These are phyloP conservation scores for Drosophila repletoides DNA, from an alignment of 1,140 invertebrate species.

Conservation along the genomic window DNA sequence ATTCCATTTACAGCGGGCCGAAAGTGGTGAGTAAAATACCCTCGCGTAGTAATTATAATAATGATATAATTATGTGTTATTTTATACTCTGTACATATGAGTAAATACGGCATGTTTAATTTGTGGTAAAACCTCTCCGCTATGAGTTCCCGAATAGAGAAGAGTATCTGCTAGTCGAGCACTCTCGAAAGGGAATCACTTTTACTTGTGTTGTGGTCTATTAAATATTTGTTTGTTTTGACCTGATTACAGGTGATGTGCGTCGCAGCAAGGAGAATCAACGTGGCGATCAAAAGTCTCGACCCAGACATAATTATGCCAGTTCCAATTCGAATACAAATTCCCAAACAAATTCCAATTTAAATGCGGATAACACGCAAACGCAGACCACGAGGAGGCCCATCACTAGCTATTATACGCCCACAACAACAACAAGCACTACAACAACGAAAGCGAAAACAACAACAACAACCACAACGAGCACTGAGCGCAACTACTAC, in stretches of 20 bases:
- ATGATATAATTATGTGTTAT: constrained; percentile 12
- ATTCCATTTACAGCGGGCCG: constrained; percentile 89
- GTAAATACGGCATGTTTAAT: too few relatives aligned
- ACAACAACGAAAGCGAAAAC: too few relatives aligned
- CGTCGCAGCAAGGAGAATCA: constrained; percentile 75
- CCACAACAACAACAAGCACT: constrained; percentile 54
- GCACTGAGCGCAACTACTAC: constrained; percentile 65
- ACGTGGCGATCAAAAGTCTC: constrained; percentile 71
- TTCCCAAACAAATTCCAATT: constrained; percentile 39
- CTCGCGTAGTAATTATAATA: too few relatives aligned
- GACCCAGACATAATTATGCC: constrained; percentile 63
- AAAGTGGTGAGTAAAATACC: constrained; percentile 84
- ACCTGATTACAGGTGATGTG: constrained; percentile 67
- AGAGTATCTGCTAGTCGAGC: too few relatives aligned
- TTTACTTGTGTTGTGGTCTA: neutral
- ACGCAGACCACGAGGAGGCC: constrained; percentile 65
- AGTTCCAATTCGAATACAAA: constrained; percentile 25
- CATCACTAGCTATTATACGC: constrained; percentile 81
- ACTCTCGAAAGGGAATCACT: too few relatives aligned
- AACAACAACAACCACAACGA: constrained; percentile 47
- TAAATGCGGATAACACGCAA: constrained; percentile 61
- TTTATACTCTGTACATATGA: too few relatives aligned
- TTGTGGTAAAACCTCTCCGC: too few relatives aligned
- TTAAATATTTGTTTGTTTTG: neutral
- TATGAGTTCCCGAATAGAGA: too few relatives aligned